phyloP scores from a whole-genome alignment of 2,113 vertebrate genomes.

The Protomyctophum bolini region DNA sequence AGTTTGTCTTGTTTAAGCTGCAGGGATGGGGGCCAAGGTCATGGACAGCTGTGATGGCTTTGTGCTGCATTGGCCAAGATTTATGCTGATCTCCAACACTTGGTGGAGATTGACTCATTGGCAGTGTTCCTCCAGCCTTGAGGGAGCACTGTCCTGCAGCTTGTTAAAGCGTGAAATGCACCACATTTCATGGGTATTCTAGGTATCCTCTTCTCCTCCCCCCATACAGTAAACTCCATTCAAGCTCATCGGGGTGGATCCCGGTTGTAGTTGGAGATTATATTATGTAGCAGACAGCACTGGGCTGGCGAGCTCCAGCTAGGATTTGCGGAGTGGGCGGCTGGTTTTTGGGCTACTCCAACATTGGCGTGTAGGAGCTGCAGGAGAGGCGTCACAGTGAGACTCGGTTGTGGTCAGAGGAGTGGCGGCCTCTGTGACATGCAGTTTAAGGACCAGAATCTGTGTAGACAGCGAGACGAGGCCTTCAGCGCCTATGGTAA shows the following conservation, averaged over 20 bases:
- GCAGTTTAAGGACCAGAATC: conserved; percentile 45
- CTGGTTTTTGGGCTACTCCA: too few relatives aligned
- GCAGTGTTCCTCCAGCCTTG: conserved; percentile 29
- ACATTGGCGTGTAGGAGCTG: conserved; percentile 1
- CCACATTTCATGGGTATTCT: conserved; percentile 61
- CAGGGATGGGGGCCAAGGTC: conserved; percentile 21
- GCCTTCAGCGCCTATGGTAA: conserved; percentile 59
- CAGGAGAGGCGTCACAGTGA: conserved; percentile 17
- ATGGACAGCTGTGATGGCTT: conserved; percentile 43
- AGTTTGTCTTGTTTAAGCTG: conserved; percentile 9
- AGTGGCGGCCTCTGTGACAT: conserved; percentile 38
- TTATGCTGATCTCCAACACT: conserved; percentile 52
- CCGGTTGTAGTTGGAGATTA: conserved; percentile 5
- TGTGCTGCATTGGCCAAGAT: conserved; percentile 27
- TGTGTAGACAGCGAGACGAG: conserved; percentile 47
- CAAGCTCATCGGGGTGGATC: conserved; percentile 8
- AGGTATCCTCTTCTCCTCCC: conserved; percentile 40
- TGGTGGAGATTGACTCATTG: conserved; percentile 57
- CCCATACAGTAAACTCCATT: conserved; percentile 32
- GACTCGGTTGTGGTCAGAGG: conserved; percentile 30
- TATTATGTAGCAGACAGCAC: conserved; percentile 22
- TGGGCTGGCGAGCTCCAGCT: not conserved
- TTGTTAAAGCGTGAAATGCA: conserved; percentile 59
- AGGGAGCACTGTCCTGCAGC: conserved; percentile 42
- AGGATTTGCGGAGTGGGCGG: too few relatives aligned